Evolutionary conservation across 2,888 invertebrate genomes (phyloP).

Genomic region (Aelia acuminata): DNA sequence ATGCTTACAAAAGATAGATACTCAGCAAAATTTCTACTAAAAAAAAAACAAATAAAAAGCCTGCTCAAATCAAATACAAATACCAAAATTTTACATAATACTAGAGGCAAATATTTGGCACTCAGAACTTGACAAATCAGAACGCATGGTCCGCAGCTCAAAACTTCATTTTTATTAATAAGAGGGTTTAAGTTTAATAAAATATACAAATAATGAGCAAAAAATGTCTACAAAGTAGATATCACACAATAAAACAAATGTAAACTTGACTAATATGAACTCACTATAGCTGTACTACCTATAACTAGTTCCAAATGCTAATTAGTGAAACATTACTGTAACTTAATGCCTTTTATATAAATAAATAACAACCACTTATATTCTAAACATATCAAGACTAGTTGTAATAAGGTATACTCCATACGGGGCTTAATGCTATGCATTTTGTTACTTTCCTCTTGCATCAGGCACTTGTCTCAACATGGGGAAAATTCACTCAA

Average conservation of each 20-base stretch:
- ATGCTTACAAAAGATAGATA: not conserved
- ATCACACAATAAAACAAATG: slow-evolving; percentile 15
- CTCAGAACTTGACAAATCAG: not conserved
- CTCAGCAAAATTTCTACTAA: not conserved
- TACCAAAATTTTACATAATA: not conserved
- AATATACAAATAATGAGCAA: slow-evolving; percentile 4
- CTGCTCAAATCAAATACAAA: not conserved
- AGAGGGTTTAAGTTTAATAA: not conserved
- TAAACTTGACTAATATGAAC: not conserved
- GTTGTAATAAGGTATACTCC: not conserved
- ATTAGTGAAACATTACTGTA: not conserved
- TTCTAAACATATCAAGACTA: not conserved
- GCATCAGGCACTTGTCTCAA: not conserved
- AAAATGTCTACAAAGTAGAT: not conserved
- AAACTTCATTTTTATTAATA: not conserved
- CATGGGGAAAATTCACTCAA: not conserved
- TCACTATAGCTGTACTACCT: not conserved
- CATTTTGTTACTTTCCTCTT: not conserved
- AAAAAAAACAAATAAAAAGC: too few relatives aligned
- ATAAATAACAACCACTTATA: not conserved
- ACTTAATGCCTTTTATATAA: slow-evolving; percentile 25
- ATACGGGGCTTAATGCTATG: not conserved
- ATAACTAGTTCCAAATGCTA: slow-evolving; percentile 15
- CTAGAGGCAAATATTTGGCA: not conserved
- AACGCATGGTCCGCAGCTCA: not conserved